Evolutionary conservation across 2,797 vertebrate species (phyloP), one percentile per base, ranked within the genome.

Genomic region (Masticophis lateralis): DNA sequence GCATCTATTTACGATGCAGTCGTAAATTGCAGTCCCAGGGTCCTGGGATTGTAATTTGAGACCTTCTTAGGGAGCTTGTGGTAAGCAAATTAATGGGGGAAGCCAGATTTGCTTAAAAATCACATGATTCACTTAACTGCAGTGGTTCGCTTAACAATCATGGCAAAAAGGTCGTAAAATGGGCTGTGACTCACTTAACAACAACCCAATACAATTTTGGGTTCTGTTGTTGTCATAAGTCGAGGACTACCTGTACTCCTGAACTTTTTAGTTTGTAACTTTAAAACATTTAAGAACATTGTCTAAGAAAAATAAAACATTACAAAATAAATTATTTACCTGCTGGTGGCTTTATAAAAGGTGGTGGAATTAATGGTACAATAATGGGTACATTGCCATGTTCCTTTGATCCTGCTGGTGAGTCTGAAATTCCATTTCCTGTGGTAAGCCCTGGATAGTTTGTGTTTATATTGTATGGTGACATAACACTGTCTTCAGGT

Each of bases 261-360:
- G 20, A 47, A 66, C n/a, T 18, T 88, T 89, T 14, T 0, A 87
- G 63, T 22, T 90, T 87, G 74, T 90, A 93, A 95, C 20, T 83
- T 88, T 86, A 86, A 89, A 91, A n/a, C 27, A 86, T 93, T 92
- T 91, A 83, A 32, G 92, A 56, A 0, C 86, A 1, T 0, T 32
- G 93, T 51, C 91, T 32, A 93, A 91, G 16, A 93, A 90, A 27
- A 63, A 92, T 88, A 86, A 91, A 94, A 66, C n/a, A 7, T 43
- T 94, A 92, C 32, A 47, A 95, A 51, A 93, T 92, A 95, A 95
- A 93, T 3, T 60, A 96, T 97, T 97, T 99, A 99, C 99, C 99
- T 99, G 99, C 98, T 97, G 99, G 98, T 97, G 99, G 98, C 97
- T 99, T 99, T 98, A 99, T 99, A 97, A 99, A 98, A 95, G 99